Conservation (phyloP, 1,140 invertebrate species). For the Neodiprion virginianus region DNA sequence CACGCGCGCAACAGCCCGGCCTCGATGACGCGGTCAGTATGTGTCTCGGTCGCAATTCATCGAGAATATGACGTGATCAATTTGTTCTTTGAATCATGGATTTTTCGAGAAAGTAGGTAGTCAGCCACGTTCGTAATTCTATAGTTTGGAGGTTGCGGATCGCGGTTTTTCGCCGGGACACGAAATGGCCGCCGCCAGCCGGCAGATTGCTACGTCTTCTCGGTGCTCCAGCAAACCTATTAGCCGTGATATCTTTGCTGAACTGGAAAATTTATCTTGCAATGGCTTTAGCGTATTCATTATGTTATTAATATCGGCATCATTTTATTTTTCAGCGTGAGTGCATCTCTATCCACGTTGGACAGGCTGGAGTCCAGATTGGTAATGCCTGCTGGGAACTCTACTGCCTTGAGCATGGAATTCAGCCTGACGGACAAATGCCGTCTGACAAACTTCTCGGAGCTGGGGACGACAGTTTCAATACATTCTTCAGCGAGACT, state of each 20-base stretch:
- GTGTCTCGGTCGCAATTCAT: background rate
- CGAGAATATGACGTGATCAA: background rate
- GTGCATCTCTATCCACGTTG: conserved; percentile 73
- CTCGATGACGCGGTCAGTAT: background rate
- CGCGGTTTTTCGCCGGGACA: too few relatives aligned
- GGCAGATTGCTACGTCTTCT: too few relatives aligned
- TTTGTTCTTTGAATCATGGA: background rate
- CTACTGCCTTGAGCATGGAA: conserved; percentile 84
- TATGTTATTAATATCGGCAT: too few relatives aligned
- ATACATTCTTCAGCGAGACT: conserved; percentile 57
- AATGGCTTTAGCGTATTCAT: too few relatives aligned
- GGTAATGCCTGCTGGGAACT: conserved; percentile 84
- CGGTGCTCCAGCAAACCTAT: too few relatives aligned
- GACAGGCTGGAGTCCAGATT: conserved; percentile 75
- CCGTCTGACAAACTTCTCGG: conserved; percentile 54
- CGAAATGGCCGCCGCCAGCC: too few relatives aligned
- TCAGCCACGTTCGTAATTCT: too few relatives aligned
- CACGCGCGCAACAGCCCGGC: background rate
- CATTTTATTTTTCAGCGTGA: conserved; percentile 63
- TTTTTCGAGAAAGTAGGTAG: background rate
- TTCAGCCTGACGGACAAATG: conserved; percentile 73
- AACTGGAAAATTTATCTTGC: too few relatives aligned
- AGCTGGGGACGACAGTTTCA: conserved; percentile 62
- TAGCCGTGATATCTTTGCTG: too few relatives aligned
- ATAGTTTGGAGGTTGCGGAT: too few relatives aligned